Conservation (phyloP, 1,140 invertebrate genomes). For the Drosophila ercepeae region DNA sequence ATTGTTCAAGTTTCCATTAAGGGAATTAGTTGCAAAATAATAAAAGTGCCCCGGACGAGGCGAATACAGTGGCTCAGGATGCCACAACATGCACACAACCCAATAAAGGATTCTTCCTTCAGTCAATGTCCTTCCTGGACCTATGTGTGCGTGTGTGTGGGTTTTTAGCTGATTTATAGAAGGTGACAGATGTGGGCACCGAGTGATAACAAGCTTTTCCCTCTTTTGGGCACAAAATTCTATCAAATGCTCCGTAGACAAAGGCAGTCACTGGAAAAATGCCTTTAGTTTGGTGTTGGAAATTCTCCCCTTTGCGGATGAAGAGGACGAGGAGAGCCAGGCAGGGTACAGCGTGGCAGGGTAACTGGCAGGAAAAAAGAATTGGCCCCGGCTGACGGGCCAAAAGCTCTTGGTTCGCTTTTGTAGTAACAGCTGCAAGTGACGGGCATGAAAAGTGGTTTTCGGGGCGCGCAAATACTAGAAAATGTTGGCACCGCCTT, state of each 20-base stretch:
- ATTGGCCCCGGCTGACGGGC: constrained; percentile 42
- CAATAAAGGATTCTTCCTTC: constrained; percentile 3
- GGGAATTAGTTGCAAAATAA: constrained; percentile 73
- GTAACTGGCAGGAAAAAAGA: constrained; percentile 26
- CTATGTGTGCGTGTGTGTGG: constrained; percentile 34
- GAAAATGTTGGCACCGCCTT: constrained; percentile 52
- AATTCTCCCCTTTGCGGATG: constrained; percentile 32
- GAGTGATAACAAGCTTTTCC: constrained; percentile 75
- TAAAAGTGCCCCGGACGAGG: constrained; percentile 28
- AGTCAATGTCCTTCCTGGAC: neutral
- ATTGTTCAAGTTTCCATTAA: constrained; percentile 77
- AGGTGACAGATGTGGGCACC: constrained; percentile 80
- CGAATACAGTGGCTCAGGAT: constrained; percentile 33
- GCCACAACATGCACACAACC: constrained; percentile 46
- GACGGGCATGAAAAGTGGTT: constrained; percentile 82
- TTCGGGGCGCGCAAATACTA: constrained; percentile 60
- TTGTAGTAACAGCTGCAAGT: constrained; percentile 77
- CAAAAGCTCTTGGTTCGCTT: constrained; percentile 26
- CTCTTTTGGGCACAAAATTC: constrained; percentile 41
- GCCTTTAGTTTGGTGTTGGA: constrained; percentile 53
- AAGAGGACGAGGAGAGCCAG: neutral
- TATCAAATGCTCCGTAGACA: constrained; percentile 49
- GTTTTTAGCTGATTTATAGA: constrained; percentile 73
- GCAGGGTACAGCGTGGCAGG: too few relatives aligned
- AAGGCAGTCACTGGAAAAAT: constrained; percentile 58